These are phyloP conservation scores for Pectinophora gossypiella DNA, from an alignment of 1,140 invertebrate species.

Conservation along the genomic window DNA sequence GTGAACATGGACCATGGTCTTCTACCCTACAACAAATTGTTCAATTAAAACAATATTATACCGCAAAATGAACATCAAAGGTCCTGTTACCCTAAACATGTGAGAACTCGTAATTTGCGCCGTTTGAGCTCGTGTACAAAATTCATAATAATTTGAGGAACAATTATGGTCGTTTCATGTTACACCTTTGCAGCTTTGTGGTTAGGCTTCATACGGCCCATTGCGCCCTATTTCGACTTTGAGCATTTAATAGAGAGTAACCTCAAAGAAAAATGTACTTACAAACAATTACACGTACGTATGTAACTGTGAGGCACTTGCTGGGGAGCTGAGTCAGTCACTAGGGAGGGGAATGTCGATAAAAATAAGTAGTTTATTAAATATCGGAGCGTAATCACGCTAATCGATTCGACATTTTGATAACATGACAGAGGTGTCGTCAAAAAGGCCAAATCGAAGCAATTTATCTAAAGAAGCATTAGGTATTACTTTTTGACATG, in stretches of 20 bases:
- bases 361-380: too few species aligned
- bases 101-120: conserved; percentile 31
- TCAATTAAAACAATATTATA: not conserved
- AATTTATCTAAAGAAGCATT: too few species aligned
- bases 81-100: not conserved
- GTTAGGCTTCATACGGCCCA: too few species aligned
- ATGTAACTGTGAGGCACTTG: conserved; percentile 66
- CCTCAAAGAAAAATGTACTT: conserved; percentile 75
- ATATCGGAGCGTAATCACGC: too few species aligned
- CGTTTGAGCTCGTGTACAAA: conserved; percentile 56
- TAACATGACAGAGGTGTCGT: too few species aligned
- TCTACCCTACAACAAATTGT: too few species aligned
- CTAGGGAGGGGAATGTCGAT: conserved; percentile 26
- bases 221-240: conserved; percentile 67
- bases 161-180: conserved; percentile 66
- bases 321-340: conserved; percentile 55
- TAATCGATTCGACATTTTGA: too few species aligned
- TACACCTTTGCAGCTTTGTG: conserved; percentile 57
- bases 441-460: too few species aligned
- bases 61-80: not conserved
- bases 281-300: conserved; percentile 70
- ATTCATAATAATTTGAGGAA: conserved; percentile 72
- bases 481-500: too few species aligned
- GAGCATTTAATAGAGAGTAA: conserved; percentile 72
- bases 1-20: too few species aligned